Percentiles rank a stretch among this genome's conserved stretches.
Conservation (phyloP, 2,888 invertebrate genomes). For the Tricholauxania praeusta region DNA sequence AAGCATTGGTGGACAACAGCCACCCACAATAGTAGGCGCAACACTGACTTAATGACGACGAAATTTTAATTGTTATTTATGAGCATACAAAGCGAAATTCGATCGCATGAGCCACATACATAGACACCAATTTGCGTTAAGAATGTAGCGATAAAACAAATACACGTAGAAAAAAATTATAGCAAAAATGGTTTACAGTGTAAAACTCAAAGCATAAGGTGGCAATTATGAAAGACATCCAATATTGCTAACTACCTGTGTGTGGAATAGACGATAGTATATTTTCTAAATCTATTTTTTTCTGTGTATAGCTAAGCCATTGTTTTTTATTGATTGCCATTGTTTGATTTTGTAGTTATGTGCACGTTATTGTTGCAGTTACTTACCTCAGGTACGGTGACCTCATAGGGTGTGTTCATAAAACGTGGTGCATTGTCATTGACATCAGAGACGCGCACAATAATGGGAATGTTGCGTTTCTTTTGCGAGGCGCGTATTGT, state of each 20-base stretch:
- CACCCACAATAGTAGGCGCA: slow-evolving; percentile 1
- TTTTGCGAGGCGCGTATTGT: slow-evolving; percentile 83
- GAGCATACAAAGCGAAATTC: neutral
- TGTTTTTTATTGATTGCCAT: neutral
- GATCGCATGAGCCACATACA: neutral
- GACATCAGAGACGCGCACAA: slow-evolving; percentile 89
- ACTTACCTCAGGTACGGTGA: slow-evolving; percentile 87
- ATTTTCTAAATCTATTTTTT: neutral
- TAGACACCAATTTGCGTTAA: neutral
- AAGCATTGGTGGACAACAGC: neutral
- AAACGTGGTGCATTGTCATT: slow-evolving; percentile 91
- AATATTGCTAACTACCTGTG: too few species aligned
- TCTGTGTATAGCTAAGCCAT: neutral
- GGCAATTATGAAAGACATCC: too few species aligned
- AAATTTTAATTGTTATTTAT: slow-evolving; percentile 40
- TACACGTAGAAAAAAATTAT: slow-evolving; percentile 1
- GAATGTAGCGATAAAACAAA: too few species aligned
- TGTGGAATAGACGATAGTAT: too few species aligned
- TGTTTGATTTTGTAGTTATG: neutral
- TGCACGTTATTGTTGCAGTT: neutral
- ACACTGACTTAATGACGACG: neutral
- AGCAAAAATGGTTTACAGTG: too few species aligned
- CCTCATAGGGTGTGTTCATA: slow-evolving; percentile 85
- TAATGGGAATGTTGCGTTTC: slow-evolving; percentile 87
- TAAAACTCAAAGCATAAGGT: too few species aligned